A percentile compares a stretch with the other conserved stretches of the same genome.
Evolutionary conservation across 2,113 vertebrate genomes (phyloP).

Genomic region (Astatotilapia flaviijosephi): DNA sequence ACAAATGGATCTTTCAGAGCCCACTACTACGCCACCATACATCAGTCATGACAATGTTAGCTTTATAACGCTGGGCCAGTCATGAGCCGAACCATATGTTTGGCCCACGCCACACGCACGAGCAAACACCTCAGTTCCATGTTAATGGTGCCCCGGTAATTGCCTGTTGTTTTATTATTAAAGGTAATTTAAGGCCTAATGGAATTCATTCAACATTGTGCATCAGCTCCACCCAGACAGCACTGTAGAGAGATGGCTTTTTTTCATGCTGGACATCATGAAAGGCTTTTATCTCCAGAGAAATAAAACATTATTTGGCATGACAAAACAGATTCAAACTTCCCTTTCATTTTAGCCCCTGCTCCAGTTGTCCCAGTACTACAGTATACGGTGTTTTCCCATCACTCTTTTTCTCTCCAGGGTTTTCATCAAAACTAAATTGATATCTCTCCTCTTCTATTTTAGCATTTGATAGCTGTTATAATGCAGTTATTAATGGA

Average conservation of each 20-base stretch:
- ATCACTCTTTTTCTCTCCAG: not conserved
- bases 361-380: not conserved
- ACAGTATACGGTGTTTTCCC: not conserved
- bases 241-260: not conserved
- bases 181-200: conserved; percentile 74
- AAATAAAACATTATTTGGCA: conserved; percentile 25
- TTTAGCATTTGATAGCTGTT: not conserved
- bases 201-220: conserved; percentile 72
- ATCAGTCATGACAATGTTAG: conserved; percentile 75
- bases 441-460: not conserved
- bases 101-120: conserved; percentile 58
- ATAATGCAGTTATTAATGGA: not conserved
- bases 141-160: conserved; percentile 69
- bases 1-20: conserved; percentile 79
- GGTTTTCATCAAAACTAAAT: not conserved
- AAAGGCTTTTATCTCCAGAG: conserved; percentile 17
- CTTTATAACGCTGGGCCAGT: conserved; percentile 71
- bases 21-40: conserved; percentile 66
- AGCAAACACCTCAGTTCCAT: conserved; percentile 67
- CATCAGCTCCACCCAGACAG: conserved; percentile 31
- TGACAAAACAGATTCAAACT: conserved; percentile 3
- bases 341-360: not conserved
- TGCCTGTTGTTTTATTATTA: conserved; percentile 78
- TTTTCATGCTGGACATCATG: not conserved
- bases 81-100: conserved; percentile 75